Base-by-base conservation (phyloP, 1,140 invertebrate species). In the Theocolax elegans region DNA sequence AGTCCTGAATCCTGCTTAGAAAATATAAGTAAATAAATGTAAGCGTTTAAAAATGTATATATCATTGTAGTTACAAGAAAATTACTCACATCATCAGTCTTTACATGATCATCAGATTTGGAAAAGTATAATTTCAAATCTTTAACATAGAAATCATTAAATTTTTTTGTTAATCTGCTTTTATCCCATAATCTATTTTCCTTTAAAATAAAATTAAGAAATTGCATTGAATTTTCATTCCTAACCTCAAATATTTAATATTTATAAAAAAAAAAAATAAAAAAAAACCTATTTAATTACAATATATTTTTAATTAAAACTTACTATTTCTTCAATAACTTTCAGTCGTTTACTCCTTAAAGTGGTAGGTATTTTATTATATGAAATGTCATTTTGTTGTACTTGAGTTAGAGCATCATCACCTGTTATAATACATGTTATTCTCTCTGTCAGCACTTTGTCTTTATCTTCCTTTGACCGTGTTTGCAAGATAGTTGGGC, bases 391-490 rank as follows among this genome's bases (percentile, higher is more conserved):
- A 58, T 60, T 31, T 58, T 72, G 19, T 19, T 19, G 56, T 17
- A 42, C 53, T 78, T 83, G 81, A 56, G 78, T 81, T 53, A 80
- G 56, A 21, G 72, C 72, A 65, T 82, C 80, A 60, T 79, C 77
- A 44, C 76, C 81, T 35, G 86, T 80, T 54, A 87, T 72, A 70
- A 86, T 74, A 46, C 83, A 80, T 53, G 82, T 82, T 67, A 87
- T 85, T 81, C 78, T 87, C 72, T 88, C 86, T 64, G 85, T 81
- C 66, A 87, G 75, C n/a, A 87, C 76, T 38, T 79, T 77, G 59
- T 84, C 80, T 66, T 81, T 82, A 42, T 87, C 83, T 76, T 83
- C 81, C 72, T 81, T 67, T 4, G 85, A 79, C 67, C 85, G 74
- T 49, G 73, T 85, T 74, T 87, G 78, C 21, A 87, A 74, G 56